Evolutionary conservation across 2,888 invertebrate genomes (phyloP).

Genomic region (Dasypolia templi): DNA sequence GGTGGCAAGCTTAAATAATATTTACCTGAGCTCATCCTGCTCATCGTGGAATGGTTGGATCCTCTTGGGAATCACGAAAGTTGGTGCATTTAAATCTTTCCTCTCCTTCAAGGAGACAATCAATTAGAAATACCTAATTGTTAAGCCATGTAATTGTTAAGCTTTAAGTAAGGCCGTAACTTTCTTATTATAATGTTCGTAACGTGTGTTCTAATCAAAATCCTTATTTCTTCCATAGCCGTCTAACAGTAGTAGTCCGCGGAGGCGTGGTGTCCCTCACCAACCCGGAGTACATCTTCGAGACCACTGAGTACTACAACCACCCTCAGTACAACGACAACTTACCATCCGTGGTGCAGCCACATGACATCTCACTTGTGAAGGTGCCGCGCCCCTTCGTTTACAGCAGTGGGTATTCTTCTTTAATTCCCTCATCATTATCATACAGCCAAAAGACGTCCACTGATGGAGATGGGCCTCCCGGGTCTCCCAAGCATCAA

Average conservation of each 20-base stretch:
- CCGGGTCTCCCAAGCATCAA: background rate
- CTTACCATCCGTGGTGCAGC: slow-evolving; percentile 75
- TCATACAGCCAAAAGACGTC: background rate
- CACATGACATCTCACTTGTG: slow-evolving; percentile 80
- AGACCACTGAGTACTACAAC: slow-evolving; percentile 79
- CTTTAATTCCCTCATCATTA: background rate
- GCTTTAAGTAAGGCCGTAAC: background rate
- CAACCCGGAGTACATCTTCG: slow-evolving; percentile 75
- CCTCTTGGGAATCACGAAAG: background rate
- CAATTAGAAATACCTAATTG: background rate
- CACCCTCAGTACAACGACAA: slow-evolving; percentile 77
- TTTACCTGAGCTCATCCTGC: background rate
- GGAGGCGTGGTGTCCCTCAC: slow-evolving; percentile 78
- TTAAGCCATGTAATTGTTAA: background rate
- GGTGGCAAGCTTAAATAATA: background rate
- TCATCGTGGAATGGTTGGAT: background rate
- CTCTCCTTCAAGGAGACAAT: background rate
- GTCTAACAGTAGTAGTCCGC: slow-evolving; percentile 76
- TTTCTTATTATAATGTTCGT: background rate
- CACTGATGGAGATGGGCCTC: background rate
- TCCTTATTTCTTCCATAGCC: slow-evolving; percentile 66
- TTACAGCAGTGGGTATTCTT: slow-evolving; percentile 74
- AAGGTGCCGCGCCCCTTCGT: slow-evolving; percentile 70
- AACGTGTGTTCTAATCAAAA: background rate
- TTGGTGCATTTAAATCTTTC: background rate